Base-by-base conservation (phyloP, 2,797 vertebrate genomes). In the Chiloscyllium punctatum region DNA sequence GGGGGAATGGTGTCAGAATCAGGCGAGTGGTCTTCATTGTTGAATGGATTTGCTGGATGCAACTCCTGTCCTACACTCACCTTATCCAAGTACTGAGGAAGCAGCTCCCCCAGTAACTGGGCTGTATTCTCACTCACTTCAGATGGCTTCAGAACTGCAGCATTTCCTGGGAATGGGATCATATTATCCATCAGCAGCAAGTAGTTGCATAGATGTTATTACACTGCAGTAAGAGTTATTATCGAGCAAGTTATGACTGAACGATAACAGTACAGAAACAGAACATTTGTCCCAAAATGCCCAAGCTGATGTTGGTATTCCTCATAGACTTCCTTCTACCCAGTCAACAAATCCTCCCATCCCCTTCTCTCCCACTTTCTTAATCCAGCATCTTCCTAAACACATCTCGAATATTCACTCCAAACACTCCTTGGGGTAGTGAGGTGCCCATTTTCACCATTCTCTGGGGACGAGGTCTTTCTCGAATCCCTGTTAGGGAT, bases 11-110 rank as follows among this genome's bases (percentile, higher is more conserved):
- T 4, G 57, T n/a, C 15, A 91, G 21, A 87, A 0, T 27, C 37
- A 48, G 79, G 23, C n/a, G 7, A 37, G 66, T 42, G 69, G n/a
- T 71, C 91, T 66, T 25, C 21, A 21, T 25, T 0, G 1, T 5
- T 6, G 57, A 92, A 15, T 51, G 2, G 2, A 30, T n/a, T 62
- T 62, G 33, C 51, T 51, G 25, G 9, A n/a, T 23, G 4, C 27
- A 9, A n/a, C 11, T 18, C 66, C 62, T 51, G 4, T 2, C 57
- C 82, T 69, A 84, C 90, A 91, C 95, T 96, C 2, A 97, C 99
- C 98, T 97, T 98, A 97, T 99, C 98, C 96, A 99, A 96, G 97
- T 99, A 99, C 96, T 97, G 98, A 94, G 99, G 98, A 30, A 99
- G 97, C 37, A 99, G 96, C 2, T 98, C 97, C 72, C 98, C 98